These are phyloP conservation scores for Psittacula derbiana DNA, from an alignment of 2,797 vertebrate genomes.

Conservation along the genomic window DNA sequence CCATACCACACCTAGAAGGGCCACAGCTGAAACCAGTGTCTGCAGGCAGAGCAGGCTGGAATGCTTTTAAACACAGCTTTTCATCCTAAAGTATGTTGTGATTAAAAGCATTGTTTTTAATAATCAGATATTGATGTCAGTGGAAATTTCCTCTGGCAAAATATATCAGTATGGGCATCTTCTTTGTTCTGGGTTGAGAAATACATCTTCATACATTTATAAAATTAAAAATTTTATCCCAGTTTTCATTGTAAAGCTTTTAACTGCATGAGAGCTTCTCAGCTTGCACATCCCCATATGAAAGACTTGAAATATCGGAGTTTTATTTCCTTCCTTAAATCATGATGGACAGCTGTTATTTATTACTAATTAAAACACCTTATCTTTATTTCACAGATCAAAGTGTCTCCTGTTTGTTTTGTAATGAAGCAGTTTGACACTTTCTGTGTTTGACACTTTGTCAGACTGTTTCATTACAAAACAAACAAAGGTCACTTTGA, in stretches of 20 bases:
- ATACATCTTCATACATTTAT: background rate
- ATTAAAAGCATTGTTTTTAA: background rate
- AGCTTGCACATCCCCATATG: background rate
- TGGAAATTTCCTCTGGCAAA: background rate
- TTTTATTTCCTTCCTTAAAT: slow-evolving; percentile 52
- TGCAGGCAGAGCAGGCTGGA: background rate
- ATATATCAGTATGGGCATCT: background rate
- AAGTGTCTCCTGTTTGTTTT: slow-evolving; percentile 65
- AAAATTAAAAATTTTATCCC: background rate
- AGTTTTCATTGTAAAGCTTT: background rate
- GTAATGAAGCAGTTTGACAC: slow-evolving; percentile 54
- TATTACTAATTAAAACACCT: slow-evolving; percentile 57
- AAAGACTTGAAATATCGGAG: slow-evolving; percentile 14
- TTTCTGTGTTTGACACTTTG: slow-evolving; percentile 48
- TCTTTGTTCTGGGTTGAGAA: background rate
- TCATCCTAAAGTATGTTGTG: background rate
- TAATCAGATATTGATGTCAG: background rate
- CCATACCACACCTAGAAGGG: background rate
- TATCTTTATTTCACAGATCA: slow-evolving; percentile 62
- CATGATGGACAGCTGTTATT: slow-evolving; percentile 37
- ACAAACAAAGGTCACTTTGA: slow-evolving; percentile 58
- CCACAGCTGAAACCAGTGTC: background rate
- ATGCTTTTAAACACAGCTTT: background rate
- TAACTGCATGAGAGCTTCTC: background rate
- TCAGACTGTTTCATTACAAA: slow-evolving; percentile 41